Evolutionary conservation across 2,888 invertebrate genomes (phyloP), one percentile per base, ranked within the genome.

Genomic region (Drosophila planitibia): DNA sequence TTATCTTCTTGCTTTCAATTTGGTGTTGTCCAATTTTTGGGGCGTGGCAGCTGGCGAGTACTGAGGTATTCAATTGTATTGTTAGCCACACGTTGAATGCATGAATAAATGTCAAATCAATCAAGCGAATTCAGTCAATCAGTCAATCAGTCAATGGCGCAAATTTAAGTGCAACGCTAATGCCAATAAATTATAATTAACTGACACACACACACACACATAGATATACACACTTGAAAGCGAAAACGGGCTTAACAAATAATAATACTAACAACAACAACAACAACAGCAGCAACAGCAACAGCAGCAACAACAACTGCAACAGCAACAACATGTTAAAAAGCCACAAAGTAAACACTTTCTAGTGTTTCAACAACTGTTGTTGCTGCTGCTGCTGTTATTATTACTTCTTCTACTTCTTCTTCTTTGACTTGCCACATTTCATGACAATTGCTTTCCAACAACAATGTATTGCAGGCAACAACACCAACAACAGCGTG

Each of bases 171-270:
- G 69, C 66, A 53, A 83, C 74, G 74, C 81, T 68, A 70, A 41
- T 58, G 37, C 59, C 87, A 85, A 89, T 89, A 87, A 89, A 89
- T 79, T 79, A 88, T 76, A 84, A 81, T 81, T 84, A 89, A 65
- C 79, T 67, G 59, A 52, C 60, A 65, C 58, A 60, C 44, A 59
- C 41, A 35, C 37, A 70, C n/a, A 67, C 25, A 37, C 28, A 63
- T 53, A 57, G 28, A 39, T 3, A 44, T 19, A 49, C 9, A 49
- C 19, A 49, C 49, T 52, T 72, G 79, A 80, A 80, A 82, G 82
- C 83, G 82, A 82, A 82, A 82, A 74, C 60, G 65, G 66, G 67
- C 70, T 67, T 75, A 75, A 63, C 62, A 66, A 76, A 80, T 53
- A 65, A 67, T 76, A 67, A 65, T 53, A 67, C 14, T 52, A 70